Percentiles rank a stretch among this genome's conserved stretches.
Conservation (phyloP, 2,113 vertebrate species). For the Struthidea cinerea region DNA sequence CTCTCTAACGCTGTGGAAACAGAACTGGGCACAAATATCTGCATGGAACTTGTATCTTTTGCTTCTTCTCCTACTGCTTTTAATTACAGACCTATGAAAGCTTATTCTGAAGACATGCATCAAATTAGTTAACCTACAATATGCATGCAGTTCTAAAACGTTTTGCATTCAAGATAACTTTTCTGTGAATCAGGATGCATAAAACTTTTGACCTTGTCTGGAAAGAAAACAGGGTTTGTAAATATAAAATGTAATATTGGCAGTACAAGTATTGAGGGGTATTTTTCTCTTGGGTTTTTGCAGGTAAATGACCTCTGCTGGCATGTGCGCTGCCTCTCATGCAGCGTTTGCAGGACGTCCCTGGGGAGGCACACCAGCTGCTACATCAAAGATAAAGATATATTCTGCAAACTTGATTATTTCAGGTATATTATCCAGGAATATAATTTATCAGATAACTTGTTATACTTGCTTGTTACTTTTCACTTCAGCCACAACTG, state of each 20-base stretch:
- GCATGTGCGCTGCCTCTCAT: slow-evolving; percentile 96
- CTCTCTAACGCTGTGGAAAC: background rate
- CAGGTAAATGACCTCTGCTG: slow-evolving; percentile 98
- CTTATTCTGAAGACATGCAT: background rate
- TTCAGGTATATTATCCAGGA: slow-evolving; percentile 81
- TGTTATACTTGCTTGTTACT: background rate
- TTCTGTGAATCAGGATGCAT: background rate
- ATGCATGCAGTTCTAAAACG: background rate
- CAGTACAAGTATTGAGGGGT: background rate
- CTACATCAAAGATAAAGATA: slow-evolving; percentile 97
- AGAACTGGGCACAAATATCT: background rate
- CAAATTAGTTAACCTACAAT: background rate
- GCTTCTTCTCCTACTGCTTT: background rate
- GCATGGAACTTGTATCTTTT: background rate
- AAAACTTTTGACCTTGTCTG: background rate
- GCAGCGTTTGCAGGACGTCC: slow-evolving; percentile 93
- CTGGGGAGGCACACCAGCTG: slow-evolving; percentile 94
- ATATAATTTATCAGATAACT: background rate
- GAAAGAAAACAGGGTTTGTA: background rate
- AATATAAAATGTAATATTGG: background rate
- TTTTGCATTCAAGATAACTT: background rate
- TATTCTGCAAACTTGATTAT: slow-evolving; percentile 98
- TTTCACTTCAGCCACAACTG: background rate
- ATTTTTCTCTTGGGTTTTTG: background rate
- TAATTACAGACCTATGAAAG: background rate